Evolutionary conservation across 2,888 invertebrate genomes (phyloP).

Genomic region (Oscheius onirici): DNA sequence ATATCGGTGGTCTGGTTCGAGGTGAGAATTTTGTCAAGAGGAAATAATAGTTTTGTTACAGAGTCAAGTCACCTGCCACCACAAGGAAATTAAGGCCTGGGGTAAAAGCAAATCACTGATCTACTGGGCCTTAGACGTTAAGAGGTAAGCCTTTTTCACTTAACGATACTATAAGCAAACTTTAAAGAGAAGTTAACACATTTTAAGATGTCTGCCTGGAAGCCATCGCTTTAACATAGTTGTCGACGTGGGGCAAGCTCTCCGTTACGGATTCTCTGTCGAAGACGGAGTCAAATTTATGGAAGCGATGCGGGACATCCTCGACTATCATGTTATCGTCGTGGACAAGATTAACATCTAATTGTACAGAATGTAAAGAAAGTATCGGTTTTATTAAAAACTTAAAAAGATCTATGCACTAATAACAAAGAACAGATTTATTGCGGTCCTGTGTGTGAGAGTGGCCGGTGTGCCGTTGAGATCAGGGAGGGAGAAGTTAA

Average conservation of each 20-base stretch:
- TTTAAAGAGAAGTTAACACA: too few species aligned
- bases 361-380: background rate
- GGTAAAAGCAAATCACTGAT: slow-evolving; percentile 45
- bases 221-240: slow-evolving; percentile 46
- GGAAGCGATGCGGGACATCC: slow-evolving; percentile 54
- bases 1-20: slow-evolving; percentile 53
- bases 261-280: slow-evolving; percentile 56
- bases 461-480: background rate
- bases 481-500: slow-evolving; percentile 11
- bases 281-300: slow-evolving; percentile 55
- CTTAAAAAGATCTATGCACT: background rate
- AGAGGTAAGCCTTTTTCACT: slow-evolving; percentile 38
- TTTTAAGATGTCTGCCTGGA: slow-evolving; percentile 10
- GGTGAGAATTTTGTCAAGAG: too few species aligned
- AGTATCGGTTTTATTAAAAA: background rate
- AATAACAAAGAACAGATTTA: slow-evolving; percentile 31
- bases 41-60: too few species aligned
- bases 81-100: slow-evolving; percentile 47
- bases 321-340: slow-evolving; percentile 60
- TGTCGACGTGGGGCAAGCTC: slow-evolving; percentile 46
- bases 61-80: slow-evolving; percentile 50
- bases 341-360: slow-evolving; percentile 58
- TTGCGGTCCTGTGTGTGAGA: slow-evolving; percentile 21
- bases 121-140: slow-evolving; percentile 58
- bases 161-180: too few species aligned